Evolutionary conservation across 30 jellyfish, hydroid and myxozoan species (phyloP), one percentile per base, ranked within the genome.

Genomic region (Aurelia sp.): DNA sequence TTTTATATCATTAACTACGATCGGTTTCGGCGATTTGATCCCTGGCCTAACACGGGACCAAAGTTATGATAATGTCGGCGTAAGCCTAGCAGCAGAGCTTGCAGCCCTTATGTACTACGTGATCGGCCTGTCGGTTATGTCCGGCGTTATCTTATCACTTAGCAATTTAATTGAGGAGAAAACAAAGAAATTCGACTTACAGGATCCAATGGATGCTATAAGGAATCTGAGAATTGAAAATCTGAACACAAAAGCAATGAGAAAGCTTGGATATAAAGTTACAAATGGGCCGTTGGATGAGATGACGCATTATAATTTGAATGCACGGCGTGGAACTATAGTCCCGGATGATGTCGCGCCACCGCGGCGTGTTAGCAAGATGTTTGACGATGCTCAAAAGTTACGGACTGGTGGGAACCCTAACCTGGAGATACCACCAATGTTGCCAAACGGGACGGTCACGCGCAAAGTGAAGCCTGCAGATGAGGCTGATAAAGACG

Each of bases 131-230:
- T 91, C 98, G n/a, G 52, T 91, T 19, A 88, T 91, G 96, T 91
- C 98, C 3, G 98, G 98, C 11, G 96, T 91, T 6, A 91, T 91
- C 30, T 72, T 91, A 41, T 91, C 98, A 15, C 68, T 85, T 31
- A 78, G 94, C 33, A 77, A 84, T 30, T 53, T 91, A 15, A 91
- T 91, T 61, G 98, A 91, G 64, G 98, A 91, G 71, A 91, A 91
- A 55, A 91, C 98, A 66, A 91, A 91, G 78, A 91, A 91, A 66
- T 74, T 91, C 16, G 98, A 91, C 77, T 62, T 91, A 48, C 67
- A 65, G 15, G 98, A 91, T 86, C 98, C 98, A 1, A 78, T 91
- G 94, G 98, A 91, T 67, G 98, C 98, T 9, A 86, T 91, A 15
- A 27, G 93, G 23, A 91, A 91, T 60, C 76, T 91, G 35, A 79